Percentiles rank a stretch among this genome's conserved stretches.
Conservation (phyloP, 2,113 vertebrate genomes). For the Xiphophorus couchianus region DNA sequence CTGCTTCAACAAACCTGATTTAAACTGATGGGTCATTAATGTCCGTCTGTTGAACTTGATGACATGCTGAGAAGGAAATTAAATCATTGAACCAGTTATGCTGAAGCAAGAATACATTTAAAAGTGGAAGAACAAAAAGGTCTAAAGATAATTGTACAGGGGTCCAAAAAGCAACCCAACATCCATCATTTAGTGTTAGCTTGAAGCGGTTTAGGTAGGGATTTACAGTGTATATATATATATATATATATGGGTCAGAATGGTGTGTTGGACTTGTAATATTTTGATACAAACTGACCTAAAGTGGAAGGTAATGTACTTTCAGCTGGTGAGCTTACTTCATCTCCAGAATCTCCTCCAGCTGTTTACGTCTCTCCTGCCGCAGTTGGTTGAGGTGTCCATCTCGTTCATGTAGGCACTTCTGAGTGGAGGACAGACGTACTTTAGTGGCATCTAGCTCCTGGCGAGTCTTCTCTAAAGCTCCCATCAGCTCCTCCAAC, state of each 20-base stretch:
- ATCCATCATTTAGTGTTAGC: neutral
- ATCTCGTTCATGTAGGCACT: slow-evolving; percentile 91
- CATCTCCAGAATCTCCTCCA: slow-evolving; percentile 97
- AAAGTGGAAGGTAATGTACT: neutral
- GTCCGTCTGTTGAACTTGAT: neutral
- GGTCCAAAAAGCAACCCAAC: neutral
- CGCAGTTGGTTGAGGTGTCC: slow-evolving; percentile 88
- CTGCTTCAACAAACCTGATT: neutral
- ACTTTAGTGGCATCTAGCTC: slow-evolving; percentile 93
- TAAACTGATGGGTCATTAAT: neutral
- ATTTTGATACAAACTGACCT: neutral
- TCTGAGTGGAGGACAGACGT: slow-evolving; percentile 91
- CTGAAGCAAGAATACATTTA: neutral
- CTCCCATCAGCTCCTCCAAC: slow-evolving; percentile 94
- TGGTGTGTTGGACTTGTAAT: neutral
- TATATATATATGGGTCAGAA: neutral
- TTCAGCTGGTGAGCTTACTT: slow-evolving; percentile 85
- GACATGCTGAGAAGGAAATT: neutral
- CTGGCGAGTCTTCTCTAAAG: slow-evolving; percentile 92
- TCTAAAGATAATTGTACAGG: neutral
- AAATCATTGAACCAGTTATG: neutral
- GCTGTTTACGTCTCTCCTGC: slow-evolving; percentile 90
- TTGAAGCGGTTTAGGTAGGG: neutral
- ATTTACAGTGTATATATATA: neutral
- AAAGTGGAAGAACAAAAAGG: neutral